Evolutionary conservation across 1,140 invertebrate genomes (phyloP).

Genomic region (Sitobion miscanthi): DNA sequence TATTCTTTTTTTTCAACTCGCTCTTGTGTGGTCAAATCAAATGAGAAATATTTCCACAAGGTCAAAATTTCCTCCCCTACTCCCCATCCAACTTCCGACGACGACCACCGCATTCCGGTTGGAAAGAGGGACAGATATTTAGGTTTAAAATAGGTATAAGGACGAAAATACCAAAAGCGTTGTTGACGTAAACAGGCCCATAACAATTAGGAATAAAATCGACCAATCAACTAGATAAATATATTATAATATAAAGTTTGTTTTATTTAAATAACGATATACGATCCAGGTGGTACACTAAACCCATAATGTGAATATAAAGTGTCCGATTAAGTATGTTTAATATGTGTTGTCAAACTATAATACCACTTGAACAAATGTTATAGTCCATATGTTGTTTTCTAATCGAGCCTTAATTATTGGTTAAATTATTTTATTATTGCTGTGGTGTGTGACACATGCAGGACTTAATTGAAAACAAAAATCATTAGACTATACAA

Average conservation of each 20-base stretch:
- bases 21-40: slow-evolving; percentile 19
- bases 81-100: background rate
- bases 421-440: slow-evolving; percentile 24
- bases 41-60: background rate
- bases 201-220: background rate
- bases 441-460: background rate
- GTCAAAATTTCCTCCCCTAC: background rate
- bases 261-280: background rate
- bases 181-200: background rate
- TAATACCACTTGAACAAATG: slow-evolving; percentile 37
- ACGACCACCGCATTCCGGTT: background rate
- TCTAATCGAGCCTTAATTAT: slow-evolving; percentile 11
- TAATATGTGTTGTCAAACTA: slow-evolving; percentile 29
- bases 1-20: slow-evolving; percentile 22
- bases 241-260: background rate
- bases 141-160: background rate
- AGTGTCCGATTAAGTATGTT: slow-evolving; percentile 3
- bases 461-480: background rate
- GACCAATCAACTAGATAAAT: background rate
- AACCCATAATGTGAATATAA: background rate
- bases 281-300: background rate
- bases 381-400: slow-evolving; percentile 36
- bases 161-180: background rate
- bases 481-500: background rate
- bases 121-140: background rate